Base-by-base conservation (phyloP, 2,888 invertebrate genomes). In the Brenthis daphne region DNA sequence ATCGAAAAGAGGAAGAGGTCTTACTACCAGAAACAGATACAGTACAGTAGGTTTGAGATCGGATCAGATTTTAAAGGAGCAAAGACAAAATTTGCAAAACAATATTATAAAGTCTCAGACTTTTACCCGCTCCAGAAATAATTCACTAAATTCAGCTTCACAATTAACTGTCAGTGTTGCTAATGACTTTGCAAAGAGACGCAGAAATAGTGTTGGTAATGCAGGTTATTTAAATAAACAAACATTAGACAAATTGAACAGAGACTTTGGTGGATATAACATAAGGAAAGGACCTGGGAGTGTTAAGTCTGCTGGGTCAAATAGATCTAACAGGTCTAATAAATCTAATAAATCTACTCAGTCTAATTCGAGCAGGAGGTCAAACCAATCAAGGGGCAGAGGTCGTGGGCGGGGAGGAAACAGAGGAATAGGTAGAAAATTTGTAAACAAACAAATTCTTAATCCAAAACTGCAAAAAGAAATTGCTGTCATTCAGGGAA, bases 401-500 rank as follows among this genome's bases (percentile, higher is more conserved):
- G 90, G 89, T 0, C 80, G 92, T 64, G 89, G 89, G 2, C 82
- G 89, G 63, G 89, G 90, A 11, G 80, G 77, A 0, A 84, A 82
- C 61, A 79, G 89, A 37, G 88, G 88, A 1, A 79, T 90, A 56
- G 86, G 88, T 1, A 80, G 85, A 16, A 90, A 90, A 1, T 91
- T 91, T 82, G 78, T 83, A 8, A 88, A 85, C 74, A 91, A 91
- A 75, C 89, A 87, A 77, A 79, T 87, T 11, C 78, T 93, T 13
- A 89, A 93, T 81, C 81, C 87, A 1, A 87, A 86, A 74, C 78
- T 93, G 11, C 93, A 93, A 72, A 82, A 88, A 74, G 90, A 93
- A 80, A 93, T 93, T 72, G 93, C 93, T 66, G 86, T 82, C 65
- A 84, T 93, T 63, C 93, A 93, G 76, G 89, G 90, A 50, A 90